Evolutionary conservation across 1,140 invertebrate genomes (phyloP), one percentile per base, ranked within the genome.

Genomic region (Portunus trituberculatus): DNA sequence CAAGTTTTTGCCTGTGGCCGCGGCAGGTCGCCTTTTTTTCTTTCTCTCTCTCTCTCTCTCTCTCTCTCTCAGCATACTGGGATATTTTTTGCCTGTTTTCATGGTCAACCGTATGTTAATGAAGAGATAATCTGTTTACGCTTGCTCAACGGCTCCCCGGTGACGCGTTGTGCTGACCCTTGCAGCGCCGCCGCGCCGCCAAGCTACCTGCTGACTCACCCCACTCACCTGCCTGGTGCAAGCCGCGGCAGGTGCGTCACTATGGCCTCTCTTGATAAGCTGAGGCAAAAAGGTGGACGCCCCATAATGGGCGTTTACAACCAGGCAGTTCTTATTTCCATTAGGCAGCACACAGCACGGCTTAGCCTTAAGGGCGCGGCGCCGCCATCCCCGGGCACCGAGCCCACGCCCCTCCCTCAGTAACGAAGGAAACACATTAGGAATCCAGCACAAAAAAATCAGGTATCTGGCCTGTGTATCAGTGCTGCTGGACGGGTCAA

Each of bases 101-200:
- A 91, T 94, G 94, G 94, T 94, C 94, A 94, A 59, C 94, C 94
- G 88, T 94, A 94, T 94, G 94, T 94, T 94, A 94, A 94, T 94
- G 94, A 91, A 94, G 94, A 94, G 94, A 94, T 94, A 94, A 94
- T 94, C 94, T 91, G 89, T 94, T 94, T 94, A 94, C 89, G 89
- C 94, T 94, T 46, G 89, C 88, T 84, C 82, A 45, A 31, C 52
- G 48, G 67, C 29, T 20, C 39, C 39, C 89, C 76, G 28, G 59
- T 83, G 67, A 90, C 86, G 45, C 52, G 91, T 59, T 25, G 12
- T 7, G 16, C 39, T 86, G 46, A 16, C 32, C 92, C 10, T n/a
- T 48, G 4, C 32, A 10, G 46, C 32, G 45, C 83, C 82, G 28
- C 46, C 28, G 48, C 59, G 28, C 29, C 28, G 84, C 83, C 7